phyloP scores from a whole-genome alignment of 2,888 invertebrate genomes.

The Cryptus viduatorius region DNA sequence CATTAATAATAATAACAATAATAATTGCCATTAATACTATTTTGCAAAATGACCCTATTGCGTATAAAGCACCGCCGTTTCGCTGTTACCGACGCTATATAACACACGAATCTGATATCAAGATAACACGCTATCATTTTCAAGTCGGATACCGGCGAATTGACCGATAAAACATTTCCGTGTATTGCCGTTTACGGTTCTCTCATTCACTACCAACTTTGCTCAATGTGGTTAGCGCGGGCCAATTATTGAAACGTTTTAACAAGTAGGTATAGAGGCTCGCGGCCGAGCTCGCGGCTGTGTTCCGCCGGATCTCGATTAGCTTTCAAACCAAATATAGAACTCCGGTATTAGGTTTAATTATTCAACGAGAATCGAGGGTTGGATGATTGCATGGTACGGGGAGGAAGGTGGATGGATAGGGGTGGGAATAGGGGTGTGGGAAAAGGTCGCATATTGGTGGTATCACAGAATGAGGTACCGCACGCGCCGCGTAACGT shows the following conservation, averaged over 20 bases:
- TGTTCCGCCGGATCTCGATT: constrained; percentile 40
- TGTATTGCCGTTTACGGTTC: neutral
- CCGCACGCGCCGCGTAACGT: constrained; percentile 65
- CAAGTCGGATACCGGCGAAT: too few species aligned
- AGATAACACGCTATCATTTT: too few species aligned
- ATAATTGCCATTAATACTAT: too few species aligned
- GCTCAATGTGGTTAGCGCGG: neutral
- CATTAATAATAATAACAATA: too few species aligned
- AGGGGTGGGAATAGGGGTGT: neutral
- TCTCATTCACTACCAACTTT: neutral
- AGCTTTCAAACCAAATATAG: constrained; percentile 52
- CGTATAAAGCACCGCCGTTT: too few species aligned
- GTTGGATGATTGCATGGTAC: constrained; percentile 42
- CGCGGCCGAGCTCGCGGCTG: neutral
- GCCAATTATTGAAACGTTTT: constrained; percentile 53
- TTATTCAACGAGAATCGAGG: constrained; percentile 64
- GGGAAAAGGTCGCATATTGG: constrained; percentile 28
- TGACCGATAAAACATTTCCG: neutral
- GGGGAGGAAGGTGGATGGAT: neutral
- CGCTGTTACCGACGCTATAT: too few species aligned
- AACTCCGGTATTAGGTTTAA: constrained; percentile 63
- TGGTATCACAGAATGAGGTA: constrained; percentile 44
- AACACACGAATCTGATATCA: too few species aligned
- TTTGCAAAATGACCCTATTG: too few species aligned
- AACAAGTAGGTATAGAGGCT: constrained; percentile 37